Conservation (phyloP, 2,888 invertebrate species). For the Diarsia brunnea region DNA sequence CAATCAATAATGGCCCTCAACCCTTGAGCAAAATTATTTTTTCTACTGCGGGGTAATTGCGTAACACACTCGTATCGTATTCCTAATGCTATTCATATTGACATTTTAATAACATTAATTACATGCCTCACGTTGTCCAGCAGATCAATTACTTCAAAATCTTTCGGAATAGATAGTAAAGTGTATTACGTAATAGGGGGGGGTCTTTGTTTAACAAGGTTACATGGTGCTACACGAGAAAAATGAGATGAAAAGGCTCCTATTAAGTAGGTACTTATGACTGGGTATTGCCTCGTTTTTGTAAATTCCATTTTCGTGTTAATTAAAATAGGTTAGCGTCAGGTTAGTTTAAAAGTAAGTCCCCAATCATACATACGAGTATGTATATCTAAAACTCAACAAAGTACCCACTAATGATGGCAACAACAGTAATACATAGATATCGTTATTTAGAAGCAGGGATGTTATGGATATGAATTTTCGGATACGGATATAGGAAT, state of each 20-base stretch:
- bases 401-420: slow-evolving; percentile 4
- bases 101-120: not conserved
- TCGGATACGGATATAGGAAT: no score
- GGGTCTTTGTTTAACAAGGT: not conserved
- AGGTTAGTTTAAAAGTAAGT: not conserved
- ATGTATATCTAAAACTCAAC: not conserved
- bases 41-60: not conserved
- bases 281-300: not conserved
- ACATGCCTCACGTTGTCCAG: not conserved
- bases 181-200: not conserved
- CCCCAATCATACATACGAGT: not conserved
- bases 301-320: not conserved
- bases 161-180: not conserved
- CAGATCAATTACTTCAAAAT: not conserved
- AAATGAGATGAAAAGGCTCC: slow-evolving; percentile 3
- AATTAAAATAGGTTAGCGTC: not conserved
- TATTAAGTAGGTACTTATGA: slow-evolving; percentile 1
- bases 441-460: not conserved
- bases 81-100: not conserved
- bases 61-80: not conserved
- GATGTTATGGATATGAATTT: no score
- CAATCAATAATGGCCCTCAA: not conserved
- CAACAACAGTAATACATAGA: not conserved
- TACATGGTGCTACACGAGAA: not conserved
- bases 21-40: not conserved